Evolutionary conservation across 2,888 invertebrate genomes (phyloP).

Genomic region (Hydriomena furcata): DNA sequence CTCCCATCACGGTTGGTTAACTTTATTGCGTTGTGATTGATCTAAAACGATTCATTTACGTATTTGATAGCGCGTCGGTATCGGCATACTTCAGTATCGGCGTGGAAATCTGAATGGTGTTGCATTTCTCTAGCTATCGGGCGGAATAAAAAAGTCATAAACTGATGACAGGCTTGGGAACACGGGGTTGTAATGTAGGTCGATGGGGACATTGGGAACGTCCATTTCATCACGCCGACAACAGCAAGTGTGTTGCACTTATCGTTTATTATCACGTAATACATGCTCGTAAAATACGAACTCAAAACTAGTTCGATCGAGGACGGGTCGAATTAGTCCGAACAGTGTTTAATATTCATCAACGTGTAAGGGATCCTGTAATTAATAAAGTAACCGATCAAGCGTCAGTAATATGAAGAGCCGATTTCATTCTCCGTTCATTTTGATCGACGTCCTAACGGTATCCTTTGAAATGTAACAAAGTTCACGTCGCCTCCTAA

Average conservation of each 20-base stretch:
- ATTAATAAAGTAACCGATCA: conserved; percentile 64
- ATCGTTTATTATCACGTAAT: conserved; percentile 74
- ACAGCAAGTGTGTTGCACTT: conserved; percentile 72
- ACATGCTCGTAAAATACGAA: conserved; percentile 71
- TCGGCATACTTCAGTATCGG: conserved; percentile 58
- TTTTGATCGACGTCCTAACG: conserved; percentile 50
- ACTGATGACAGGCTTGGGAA: conserved; percentile 79
- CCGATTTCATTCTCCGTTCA: conserved; percentile 45
- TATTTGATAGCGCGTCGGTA: conserved; percentile 54
- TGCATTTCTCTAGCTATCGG: conserved; percentile 74
- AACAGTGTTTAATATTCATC: conserved; percentile 64
- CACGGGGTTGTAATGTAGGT: conserved; percentile 68
- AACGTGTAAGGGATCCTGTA: conserved; percentile 62
- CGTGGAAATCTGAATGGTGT: conserved; percentile 71
- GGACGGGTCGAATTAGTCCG: conserved; percentile 57
- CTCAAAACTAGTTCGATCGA: conserved; percentile 57
- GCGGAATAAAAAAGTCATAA: conserved; percentile 81
- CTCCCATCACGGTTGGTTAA: conserved; percentile 35
- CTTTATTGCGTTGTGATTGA: conserved; percentile 48
- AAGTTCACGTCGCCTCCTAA: conserved; percentile 43
- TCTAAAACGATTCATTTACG: conserved; percentile 57
- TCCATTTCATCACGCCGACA: conserved; percentile 70
- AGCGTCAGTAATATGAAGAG: conserved; percentile 53
- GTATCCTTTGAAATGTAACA: conserved; percentile 53
- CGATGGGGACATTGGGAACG: conserved; percentile 63